These are phyloP conservation scores for Sylvia atricapilla DNA, from an alignment of 2,113 vertebrate species.

Conservation along the genomic window DNA sequence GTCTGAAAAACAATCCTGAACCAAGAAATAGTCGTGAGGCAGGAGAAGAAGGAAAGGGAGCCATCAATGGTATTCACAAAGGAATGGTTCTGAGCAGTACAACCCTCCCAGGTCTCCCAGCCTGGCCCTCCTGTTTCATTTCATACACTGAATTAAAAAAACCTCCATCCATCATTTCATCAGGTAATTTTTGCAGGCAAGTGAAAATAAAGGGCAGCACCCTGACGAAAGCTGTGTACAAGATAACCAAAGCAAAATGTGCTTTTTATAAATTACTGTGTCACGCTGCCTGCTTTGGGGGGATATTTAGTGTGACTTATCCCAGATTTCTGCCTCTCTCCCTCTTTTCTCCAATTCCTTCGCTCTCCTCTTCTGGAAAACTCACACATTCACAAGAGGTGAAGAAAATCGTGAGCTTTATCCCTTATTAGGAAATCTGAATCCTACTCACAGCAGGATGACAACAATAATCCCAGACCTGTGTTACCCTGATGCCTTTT, in stretches of 20 bases:
- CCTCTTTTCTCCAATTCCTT: not conserved
- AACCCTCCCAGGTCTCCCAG: not conserved
- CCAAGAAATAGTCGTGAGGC: rapidly evolving
- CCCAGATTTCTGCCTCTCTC: not conserved
- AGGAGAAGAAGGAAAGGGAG: not conserved
- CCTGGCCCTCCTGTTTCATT: not conserved
- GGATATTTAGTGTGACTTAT: not conserved
- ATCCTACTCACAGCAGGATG: not conserved
- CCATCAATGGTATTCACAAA: rapidly evolving
- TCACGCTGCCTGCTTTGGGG: not conserved
- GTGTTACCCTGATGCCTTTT: not conserved
- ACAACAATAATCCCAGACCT: not conserved
- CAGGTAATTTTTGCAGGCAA: not conserved
- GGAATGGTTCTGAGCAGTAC: not conserved
- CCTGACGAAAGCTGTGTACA: not conserved
- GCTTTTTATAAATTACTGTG: not conserved
- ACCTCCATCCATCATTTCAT: not conserved
- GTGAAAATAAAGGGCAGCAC: not conserved
- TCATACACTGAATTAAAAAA: not conserved
- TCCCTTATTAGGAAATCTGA: not conserved
- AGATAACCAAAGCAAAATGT: not conserved
- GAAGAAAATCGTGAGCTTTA: not conserved
- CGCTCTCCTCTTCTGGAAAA: not conserved
- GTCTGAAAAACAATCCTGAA: not conserved
- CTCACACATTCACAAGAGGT: not conserved